A percentile compares a stretch with the other conserved stretches of the same genome.
phyloP scores from a whole-genome alignment of 2,113 vertebrate genomes.

The Zeus faber region DNA sequence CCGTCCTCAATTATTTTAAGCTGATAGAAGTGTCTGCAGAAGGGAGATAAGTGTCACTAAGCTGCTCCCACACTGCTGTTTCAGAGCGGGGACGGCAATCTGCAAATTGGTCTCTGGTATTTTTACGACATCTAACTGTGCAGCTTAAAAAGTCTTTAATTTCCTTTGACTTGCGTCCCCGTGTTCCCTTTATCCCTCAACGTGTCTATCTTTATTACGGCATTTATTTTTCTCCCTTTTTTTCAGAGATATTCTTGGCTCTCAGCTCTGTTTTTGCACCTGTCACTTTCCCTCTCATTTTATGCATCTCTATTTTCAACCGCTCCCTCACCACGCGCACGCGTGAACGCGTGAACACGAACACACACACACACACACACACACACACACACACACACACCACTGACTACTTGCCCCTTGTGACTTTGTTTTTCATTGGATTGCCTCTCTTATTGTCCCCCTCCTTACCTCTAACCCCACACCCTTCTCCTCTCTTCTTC shows the following conservation, averaged over 20 bases:
- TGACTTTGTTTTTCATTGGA: constrained; percentile 4
- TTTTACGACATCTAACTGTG: constrained; percentile 33
- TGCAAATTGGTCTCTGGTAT: constrained; percentile 44
- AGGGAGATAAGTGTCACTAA: constrained; percentile 54
- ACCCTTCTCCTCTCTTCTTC: background rate
- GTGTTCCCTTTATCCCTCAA: constrained; percentile 5
- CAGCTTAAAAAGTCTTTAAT: constrained; percentile 35
- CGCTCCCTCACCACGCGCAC: too few species aligned
- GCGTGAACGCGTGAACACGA: too few species aligned
- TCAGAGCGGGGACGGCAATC: constrained; percentile 29
- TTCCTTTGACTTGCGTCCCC: too few species aligned
- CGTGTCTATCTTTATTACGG: too few species aligned
- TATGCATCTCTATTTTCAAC: constrained; percentile 5
- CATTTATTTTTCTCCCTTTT: constrained; percentile 23
- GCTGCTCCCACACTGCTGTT: constrained; percentile 46
- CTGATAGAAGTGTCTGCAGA: constrained; percentile 48
- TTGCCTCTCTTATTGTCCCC: background rate
- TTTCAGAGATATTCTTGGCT: constrained; percentile 42
- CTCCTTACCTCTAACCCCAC: background rate
- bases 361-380: too few species aligned
- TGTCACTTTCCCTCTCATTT: constrained; percentile 26
- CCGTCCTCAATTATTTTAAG: constrained; percentile 52
- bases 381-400: background rate
- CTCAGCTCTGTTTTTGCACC: constrained; percentile 37
- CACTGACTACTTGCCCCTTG: background rate